Percentiles rank a stretch among this genome's conserved stretches.
Conservation (phyloP, 2,797 vertebrate species). For the Artibeus lituratus region DNA sequence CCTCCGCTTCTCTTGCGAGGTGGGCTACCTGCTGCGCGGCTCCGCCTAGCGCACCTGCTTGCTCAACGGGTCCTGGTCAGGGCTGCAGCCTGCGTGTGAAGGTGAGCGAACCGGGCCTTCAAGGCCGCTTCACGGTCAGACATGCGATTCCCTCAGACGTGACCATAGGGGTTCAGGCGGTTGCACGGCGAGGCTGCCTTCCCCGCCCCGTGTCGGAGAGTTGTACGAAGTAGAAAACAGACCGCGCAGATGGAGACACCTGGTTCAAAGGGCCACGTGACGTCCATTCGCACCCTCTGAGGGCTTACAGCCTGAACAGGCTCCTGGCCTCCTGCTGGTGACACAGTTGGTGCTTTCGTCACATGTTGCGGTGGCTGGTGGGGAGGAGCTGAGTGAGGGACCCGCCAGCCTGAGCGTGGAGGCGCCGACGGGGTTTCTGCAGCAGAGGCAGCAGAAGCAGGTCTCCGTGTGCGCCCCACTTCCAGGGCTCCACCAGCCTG, state of each 20-base stretch:
- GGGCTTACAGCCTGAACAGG: accelerated
- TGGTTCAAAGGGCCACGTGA: accelerated
- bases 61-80: constrained; percentile 94
- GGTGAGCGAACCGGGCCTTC: constrained; percentile 78
- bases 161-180: accelerated
- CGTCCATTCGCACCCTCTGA: accelerated
- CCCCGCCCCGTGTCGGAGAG: accelerated
- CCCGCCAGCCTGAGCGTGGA: too few species aligned
- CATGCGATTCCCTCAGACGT: accelerated
- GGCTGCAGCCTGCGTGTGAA: constrained; percentile 92
- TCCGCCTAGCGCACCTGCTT: constrained; percentile 93
- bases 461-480: accelerated
- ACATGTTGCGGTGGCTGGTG: too few species aligned
- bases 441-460: accelerated
- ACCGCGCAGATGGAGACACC: background rate
- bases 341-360: accelerated
- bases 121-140: accelerated
- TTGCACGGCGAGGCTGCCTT: background rate
- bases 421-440: accelerated
- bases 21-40: constrained; percentile 91
- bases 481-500: too few species aligned
- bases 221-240: background rate
- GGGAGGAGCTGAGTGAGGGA: accelerated
- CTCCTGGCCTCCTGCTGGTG: accelerated
- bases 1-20: constrained; percentile 95